Evolutionary conservation across 2,113 vertebrate species (phyloP), one percentile per base, ranked within the genome.

Genomic region (Cyanoramphus novaezelandiae): DNA sequence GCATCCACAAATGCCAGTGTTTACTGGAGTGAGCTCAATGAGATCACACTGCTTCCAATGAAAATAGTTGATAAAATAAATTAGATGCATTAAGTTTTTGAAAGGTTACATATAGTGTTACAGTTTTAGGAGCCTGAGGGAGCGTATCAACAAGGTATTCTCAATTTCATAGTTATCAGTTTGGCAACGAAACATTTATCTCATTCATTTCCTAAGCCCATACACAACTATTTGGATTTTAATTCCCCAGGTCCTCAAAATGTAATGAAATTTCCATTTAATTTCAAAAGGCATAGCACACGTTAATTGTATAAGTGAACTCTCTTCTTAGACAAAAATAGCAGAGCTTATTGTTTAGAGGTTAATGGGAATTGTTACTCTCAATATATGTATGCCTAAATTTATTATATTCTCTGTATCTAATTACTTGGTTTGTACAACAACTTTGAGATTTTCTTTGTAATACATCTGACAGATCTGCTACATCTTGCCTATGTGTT

Each of bases 231-330:
- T 27, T 77, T 3, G 20, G 16, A 82, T 76, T 93, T 91, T 29
- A 47, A 5, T 57, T 92, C 47, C 65, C 9, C 11, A 44, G 11
- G 21, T 78, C 37, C 70, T 57, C 2, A 3, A 93, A 76, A 79
- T 33, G n/a, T 31, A 94, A 81, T 39, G 82, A 93, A 55, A 93
- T 74, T 96, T 70, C 35, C 27, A 86, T 49, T 91, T 88, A 75
- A 91, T 76, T 67, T 83, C 60, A 94, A 80, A 80, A 92, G 23
- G 28, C 35, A 24, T 14, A 82, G 37, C 27, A 82, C 28, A 50
- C 17, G 7, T 29, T 1, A 33, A 25, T 15, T 90, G 18, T 25
- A 70, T 10, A 47, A 9, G 37, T 23, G 25, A 5, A 59, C 13
- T 57, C 67, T 85, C 55, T 71, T 79, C n/a, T 55, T 65, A 70